Evolutionary conservation across 2,888 invertebrate genomes (phyloP), one percentile per base, ranked within the genome.

Genomic region (Mythimna loreyi): DNA sequence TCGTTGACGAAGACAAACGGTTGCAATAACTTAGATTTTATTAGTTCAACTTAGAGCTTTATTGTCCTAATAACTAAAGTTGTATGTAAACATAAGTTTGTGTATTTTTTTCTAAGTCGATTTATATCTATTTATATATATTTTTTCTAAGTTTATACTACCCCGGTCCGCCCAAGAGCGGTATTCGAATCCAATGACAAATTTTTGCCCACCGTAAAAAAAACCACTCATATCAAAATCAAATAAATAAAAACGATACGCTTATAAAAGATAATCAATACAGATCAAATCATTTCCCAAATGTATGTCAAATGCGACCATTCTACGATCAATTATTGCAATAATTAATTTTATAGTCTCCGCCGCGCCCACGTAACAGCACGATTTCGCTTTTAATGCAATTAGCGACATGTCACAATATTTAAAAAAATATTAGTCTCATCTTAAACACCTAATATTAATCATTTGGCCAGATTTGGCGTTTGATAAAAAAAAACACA

Each of bases 341-440:
- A 75, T 76, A 80, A 81, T 87, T 81, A 87, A 85, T 87, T 81
- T 76, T 72, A 53, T 71, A 62, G 75, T 64, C 76, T 72, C 69
- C 62, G 72, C 23, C 13, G 40, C 53, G 75, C 89, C 89, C 85
- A 89, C 89, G 73, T 61, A n/a, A 62, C 45, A 52, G 70, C 89
- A 89, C 87, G 89, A 89, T 81, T 86, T 87, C 80, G 78, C 75
- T 80, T 69, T 83, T 81, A 82, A 84, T 84, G 60, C 63, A 75
- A 78, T 78, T 79, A 81, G 75, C 74, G 68, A 83, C 73, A 81
- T 85, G 87, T 87, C 88, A 89, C 84, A 86, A 85, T 82, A 82
- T 78, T 77, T 58, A 30, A 55, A 79, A 81, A 82, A 82, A 84
- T 84, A 85, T 83, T 81, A 70, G 71, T 76, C 64, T 72, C 50